phyloP scores from a whole-genome alignment of 2,113 vertebrate species.

The Marmota monax region DNA sequence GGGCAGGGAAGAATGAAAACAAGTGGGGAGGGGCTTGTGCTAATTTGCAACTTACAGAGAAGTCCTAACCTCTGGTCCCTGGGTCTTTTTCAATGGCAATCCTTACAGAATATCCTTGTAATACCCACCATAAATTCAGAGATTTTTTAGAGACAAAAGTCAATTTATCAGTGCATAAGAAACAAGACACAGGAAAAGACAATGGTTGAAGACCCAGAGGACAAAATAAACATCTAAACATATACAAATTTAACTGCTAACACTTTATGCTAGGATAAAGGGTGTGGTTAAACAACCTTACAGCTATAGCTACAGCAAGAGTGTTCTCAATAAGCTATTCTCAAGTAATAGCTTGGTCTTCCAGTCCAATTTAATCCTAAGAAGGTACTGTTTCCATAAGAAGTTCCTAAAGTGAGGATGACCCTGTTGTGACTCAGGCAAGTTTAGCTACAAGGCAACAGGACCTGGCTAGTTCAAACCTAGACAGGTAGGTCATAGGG shows the following conservation, averaged over 20 bases:
- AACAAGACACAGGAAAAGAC: neutral
- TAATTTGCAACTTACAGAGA: neutral
- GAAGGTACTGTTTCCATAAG: neutral
- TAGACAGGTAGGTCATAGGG: neutral
- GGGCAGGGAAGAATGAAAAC: neutral
- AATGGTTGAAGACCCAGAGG: neutral
- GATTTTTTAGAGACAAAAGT: neutral
- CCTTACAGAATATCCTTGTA: neutral
- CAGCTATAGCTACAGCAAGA: neutral
- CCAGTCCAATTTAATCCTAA: neutral
- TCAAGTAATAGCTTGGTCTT: neutral
- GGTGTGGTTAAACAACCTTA: neutral
- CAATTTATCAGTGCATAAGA: neutral
- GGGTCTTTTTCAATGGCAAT: neutral
- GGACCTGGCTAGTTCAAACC: neutral
- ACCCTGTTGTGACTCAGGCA: neutral
- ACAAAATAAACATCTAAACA: neutral
- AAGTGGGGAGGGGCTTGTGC: fast-evolving
- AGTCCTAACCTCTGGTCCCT: neutral
- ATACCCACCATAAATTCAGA: neutral
- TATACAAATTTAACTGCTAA: neutral
- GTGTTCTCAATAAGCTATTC: neutral
- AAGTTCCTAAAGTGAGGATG: neutral
- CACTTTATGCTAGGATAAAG: neutral
- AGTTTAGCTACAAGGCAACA: neutral